Evolutionary conservation across 2,888 invertebrate genomes (phyloP), one percentile per base, ranked within the genome.

Genomic region (Nebria salina): DNA sequence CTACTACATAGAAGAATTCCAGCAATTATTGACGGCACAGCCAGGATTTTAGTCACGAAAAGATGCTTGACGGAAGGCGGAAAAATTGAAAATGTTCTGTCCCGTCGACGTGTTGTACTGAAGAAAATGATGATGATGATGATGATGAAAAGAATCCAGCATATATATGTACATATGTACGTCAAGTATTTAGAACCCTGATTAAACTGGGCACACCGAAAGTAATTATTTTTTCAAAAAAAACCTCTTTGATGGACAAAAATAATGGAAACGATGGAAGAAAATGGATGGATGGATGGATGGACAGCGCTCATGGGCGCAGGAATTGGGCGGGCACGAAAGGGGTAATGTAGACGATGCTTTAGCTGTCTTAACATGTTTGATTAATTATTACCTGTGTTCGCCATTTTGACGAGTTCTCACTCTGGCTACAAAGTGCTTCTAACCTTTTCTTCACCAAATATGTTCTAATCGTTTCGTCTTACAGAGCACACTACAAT

Each of bases 361-460:
- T 70, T 25, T 70, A 73, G 42, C 81, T 81, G 81, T 81, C 81
- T 81, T 81, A 81, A 65, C 76, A 65, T 73, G 25, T 72, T 81
- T 81, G 81, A 81, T 81, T 81, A 81, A 81, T 81, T 81, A 81
- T 81, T 81, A 81, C 81, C 73, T 76, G 76, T 73, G 76, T 81
- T 81, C 76, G 81, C 81, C 81, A 81, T 81, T 81, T 81, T 81
- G 81, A 81, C 34, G 81, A 76, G 79, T 74, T 73, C 73, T 73
- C 43, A 20, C 20, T 26, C 20, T 70, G 3, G 70, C 25, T 11
- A 8, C 42, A 15, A 72, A 65, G 54, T 41, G 15, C n/a, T 72
- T 72, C 68, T 20, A 54, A 25, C 34, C 72, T 64, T 20, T 26
- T 64, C 70, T 43, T 70, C 8, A 8, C 13, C 13, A 54, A 54